Base-by-base conservation (phyloP, 2,113 vertebrate species). In the Rattus norvegicus region DNA sequence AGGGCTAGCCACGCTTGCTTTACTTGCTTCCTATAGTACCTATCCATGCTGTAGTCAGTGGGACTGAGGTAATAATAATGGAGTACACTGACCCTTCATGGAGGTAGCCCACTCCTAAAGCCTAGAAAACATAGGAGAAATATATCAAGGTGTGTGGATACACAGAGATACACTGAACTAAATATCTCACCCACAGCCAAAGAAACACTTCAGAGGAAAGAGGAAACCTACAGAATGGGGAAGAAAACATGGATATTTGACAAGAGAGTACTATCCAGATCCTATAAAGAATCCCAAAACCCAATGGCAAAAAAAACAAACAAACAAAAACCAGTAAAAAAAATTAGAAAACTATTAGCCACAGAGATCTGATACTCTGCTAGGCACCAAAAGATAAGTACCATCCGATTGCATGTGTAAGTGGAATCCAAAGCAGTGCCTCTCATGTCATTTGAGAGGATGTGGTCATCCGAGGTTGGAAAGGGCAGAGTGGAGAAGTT, bases 1-100 rank as follows among this genome's bases (percentile, higher is more conserved):
- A 0, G 8, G 14, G 4, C 39, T 33, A 33, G 61, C 7, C 2
- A 30, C 26, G 6, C 63, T 63, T 20, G 14, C 39, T 1, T 30
- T 11, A 19, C 1, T 67, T 30, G 61, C 28, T 49, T 26, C 26
- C 65, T 43, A 39, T 26, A 85, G 7, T 14, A 19, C 16, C n/a
- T 30, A n/a, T 65, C 4, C 16, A 33, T 1, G 2, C 17, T 2
- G 3, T 59, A 83, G 36, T 6, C 56, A 61, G 13, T 4, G 7
- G 9, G 28, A 61, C 7, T 84, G 56, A 84, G 43, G 61, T 30
- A 43, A 65, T 16, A 43, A 65, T 16, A 49, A 1, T 47, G 59
- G 83, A 47, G 39, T 63, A 17, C 33, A 26, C n/a, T 65, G 26
- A 12, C 14, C 39, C 47, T 22, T 43, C n/a, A 61, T 3, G 13